Evolutionary conservation across 2,113 vertebrate species (phyloP).

Genomic region (Sakesphorus luctuosus): DNA sequence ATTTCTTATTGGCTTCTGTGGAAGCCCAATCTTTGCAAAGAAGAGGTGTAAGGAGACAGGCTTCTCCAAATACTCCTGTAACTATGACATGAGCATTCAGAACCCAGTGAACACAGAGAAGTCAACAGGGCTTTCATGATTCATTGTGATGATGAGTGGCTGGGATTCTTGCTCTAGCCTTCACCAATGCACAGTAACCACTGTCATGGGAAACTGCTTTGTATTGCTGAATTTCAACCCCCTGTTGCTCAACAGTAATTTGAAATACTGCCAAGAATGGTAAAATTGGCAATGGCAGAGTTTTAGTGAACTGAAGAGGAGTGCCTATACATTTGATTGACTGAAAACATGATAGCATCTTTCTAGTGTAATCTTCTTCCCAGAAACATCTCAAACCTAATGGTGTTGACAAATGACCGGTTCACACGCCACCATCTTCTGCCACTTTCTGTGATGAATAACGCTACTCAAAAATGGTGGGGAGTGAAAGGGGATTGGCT

Average conservation of each 20-base stretch:
- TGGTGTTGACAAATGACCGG: background rate
- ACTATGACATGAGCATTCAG: background rate
- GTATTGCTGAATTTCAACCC: background rate
- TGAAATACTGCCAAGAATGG: background rate
- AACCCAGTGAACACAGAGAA: background rate
- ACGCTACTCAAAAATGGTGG: background rate
- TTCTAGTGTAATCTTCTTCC: background rate
- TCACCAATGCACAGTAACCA: background rate
- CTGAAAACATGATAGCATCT: background rate
- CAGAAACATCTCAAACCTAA: background rate
- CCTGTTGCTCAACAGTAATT: background rate
- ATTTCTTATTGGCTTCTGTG: background rate
- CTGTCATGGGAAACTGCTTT: background rate
- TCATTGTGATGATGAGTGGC: background rate
- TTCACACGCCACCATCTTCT: background rate
- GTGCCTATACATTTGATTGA: background rate
- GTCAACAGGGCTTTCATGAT: background rate
- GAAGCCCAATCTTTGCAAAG: background rate
- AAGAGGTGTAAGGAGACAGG: background rate
- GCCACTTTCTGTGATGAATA: background rate
- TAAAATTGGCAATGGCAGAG: background rate
- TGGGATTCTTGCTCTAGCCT: slow-evolving; percentile 1
- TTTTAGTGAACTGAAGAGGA: background rate
- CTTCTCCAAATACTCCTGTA: background rate
- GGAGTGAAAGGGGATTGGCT: background rate